A percentile compares a stretch with the other conserved stretches of the same genome.
Evolutionary conservation across 2,113 vertebrate genomes (phyloP).

Genomic region (Geothlypis trichas): DNA sequence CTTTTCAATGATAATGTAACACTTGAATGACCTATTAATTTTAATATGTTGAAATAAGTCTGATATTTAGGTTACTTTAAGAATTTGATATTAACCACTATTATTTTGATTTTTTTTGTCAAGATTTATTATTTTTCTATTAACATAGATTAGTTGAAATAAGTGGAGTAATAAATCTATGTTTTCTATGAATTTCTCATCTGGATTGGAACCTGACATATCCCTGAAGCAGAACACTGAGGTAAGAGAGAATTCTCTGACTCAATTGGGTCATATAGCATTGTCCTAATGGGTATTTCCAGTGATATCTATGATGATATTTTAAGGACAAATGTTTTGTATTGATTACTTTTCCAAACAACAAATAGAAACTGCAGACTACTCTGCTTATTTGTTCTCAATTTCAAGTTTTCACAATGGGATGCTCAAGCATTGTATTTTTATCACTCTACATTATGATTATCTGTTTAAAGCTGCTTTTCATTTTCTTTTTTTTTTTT

Average conservation of each 20-base stretch:
- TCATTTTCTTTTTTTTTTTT: background rate
- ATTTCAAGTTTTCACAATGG: background rate
- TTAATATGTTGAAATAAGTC: background rate
- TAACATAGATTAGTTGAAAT: background rate
- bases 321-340: background rate
- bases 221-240: background rate
- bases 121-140: background rate
- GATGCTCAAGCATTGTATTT: background rate
- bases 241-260: background rate
- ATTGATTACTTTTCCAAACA: background rate
- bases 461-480: background rate
- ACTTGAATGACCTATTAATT: constrained; percentile 1
- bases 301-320: background rate
- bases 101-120: background rate
- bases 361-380: background rate
- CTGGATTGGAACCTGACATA: background rate
- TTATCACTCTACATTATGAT: background rate
- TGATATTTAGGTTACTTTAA: background rate
- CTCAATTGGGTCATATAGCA: background rate
- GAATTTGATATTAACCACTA: background rate
- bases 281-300: background rate
- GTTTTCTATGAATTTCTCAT: background rate
- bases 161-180: background rate
- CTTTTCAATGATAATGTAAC: background rate
- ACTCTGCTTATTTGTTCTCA: background rate